A percentile compares a stretch with the other conserved stretches of the same genome.
Conservation (phyloP, 1,140 invertebrate genomes). For the Drosophila ananassae region DNA sequence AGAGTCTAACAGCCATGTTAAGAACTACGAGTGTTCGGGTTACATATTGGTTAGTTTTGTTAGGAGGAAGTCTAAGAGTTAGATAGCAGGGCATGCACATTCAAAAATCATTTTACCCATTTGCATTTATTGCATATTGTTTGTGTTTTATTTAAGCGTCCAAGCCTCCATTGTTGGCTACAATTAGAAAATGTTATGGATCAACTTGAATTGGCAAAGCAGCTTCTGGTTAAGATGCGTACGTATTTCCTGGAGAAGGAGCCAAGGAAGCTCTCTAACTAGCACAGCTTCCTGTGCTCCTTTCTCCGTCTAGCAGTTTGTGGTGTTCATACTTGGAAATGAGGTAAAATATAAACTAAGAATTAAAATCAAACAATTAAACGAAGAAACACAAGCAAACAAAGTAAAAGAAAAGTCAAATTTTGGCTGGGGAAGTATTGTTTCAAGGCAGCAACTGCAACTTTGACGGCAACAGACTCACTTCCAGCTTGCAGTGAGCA, state of each 20-base stretch:
- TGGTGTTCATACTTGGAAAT: slow-evolving; percentile 32
- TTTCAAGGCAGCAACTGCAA: slow-evolving; percentile 6
- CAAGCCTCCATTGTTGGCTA: slow-evolving; percentile 84
- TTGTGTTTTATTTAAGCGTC: slow-evolving; percentile 84
- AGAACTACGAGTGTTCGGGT: slow-evolving; percentile 4
- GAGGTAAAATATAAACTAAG: slow-evolving; percentile 24
- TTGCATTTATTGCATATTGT: slow-evolving; percentile 77
- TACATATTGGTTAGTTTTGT: slow-evolving; percentile 14
- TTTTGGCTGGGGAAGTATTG: slow-evolving; percentile 21
- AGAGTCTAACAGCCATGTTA: slow-evolving; percentile 5
- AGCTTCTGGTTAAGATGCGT: slow-evolving; percentile 31
- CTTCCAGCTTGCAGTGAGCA: slow-evolving; percentile 72
- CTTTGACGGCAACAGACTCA: slow-evolving; percentile 54
- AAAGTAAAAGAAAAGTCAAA: slow-evolving; percentile 26
- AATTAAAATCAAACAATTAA: slow-evolving; percentile 9
- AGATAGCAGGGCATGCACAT: slow-evolving; percentile 71
- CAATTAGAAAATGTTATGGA: slow-evolving; percentile 81
- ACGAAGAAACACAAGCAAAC: slow-evolving; percentile 27
- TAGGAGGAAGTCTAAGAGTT: slow-evolving; percentile 17
- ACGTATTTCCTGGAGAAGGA: neutral
- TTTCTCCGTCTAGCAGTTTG: slow-evolving; percentile 12
- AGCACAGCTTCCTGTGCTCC: slow-evolving; percentile 14
- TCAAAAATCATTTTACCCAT: slow-evolving; percentile 83
- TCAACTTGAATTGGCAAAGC: slow-evolving; percentile 52
- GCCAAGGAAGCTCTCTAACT: slow-evolving; percentile 3